phyloP scores from a whole-genome alignment of 2,888 invertebrate genomes.

The Melangyna quadrimaculata region DNA sequence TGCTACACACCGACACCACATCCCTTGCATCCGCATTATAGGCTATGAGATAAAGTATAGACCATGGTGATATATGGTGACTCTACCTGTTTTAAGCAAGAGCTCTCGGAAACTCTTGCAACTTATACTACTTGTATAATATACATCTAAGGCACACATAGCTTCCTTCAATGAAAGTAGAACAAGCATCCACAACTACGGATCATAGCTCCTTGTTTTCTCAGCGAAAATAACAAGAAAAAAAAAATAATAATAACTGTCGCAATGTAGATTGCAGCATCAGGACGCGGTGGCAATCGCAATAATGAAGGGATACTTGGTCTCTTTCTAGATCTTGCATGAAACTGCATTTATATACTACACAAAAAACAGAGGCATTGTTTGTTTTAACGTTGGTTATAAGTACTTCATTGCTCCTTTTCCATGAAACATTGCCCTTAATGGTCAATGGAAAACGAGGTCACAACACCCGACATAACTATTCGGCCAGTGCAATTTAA shows the following conservation, averaged over 20 bases:
- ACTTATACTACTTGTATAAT: not conserved
- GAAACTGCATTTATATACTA: constrained; percentile 30
- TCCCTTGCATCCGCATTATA: constrained; percentile 43
- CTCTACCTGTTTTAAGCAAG: constrained; percentile 53
- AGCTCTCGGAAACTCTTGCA: constrained; percentile 53
- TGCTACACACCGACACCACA: constrained; percentile 3
- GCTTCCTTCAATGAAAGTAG: constrained; percentile 41
- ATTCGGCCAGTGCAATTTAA: constrained; percentile 36
- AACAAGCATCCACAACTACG: constrained; percentile 47
- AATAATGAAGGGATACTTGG: not conserved
- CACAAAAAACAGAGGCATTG: not conserved
- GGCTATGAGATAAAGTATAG: constrained; percentile 53
- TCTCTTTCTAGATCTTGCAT: constrained; percentile 30
- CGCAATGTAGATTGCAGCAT: constrained; percentile 54
- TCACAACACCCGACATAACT: constrained; percentile 66
- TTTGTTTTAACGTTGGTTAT: not conserved
- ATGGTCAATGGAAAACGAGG: constrained; percentile 74
- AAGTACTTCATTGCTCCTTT: constrained; percentile 48
- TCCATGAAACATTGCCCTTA: constrained; percentile 75
- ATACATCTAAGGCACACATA: constrained; percentile 22
- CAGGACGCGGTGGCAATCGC: no score
- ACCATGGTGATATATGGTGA: constrained; percentile 22
- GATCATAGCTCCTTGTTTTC: constrained; percentile 48
- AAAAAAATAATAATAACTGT: constrained; percentile 43
- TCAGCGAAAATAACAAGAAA: not conserved